Evolutionary conservation across 2,797 vertebrate species (phyloP).

Genomic region (Buceros bicornis): DNA sequence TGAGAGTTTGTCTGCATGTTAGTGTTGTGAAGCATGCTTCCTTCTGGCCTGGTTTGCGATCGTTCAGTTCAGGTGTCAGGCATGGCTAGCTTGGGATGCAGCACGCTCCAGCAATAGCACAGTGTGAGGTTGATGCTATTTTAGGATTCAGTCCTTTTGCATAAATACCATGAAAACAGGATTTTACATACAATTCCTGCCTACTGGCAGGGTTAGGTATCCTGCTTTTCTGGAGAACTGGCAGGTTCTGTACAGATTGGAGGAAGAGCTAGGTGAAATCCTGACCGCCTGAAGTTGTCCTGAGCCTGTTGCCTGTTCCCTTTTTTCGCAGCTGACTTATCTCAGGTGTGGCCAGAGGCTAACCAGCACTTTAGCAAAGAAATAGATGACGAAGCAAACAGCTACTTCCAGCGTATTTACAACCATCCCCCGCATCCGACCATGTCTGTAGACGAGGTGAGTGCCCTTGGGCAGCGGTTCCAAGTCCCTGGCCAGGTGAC

Average conservation of each 20-base stretch:
- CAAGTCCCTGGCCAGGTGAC: no score
- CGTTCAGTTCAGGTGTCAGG: not conserved
- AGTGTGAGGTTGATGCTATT: not conserved
- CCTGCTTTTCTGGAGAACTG: not conserved
- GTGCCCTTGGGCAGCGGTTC: conserved; percentile 20
- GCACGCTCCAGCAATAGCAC: not conserved
- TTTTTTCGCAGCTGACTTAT: conserved; percentile 91
- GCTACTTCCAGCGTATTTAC: conserved; percentile 99
- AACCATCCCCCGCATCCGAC: conserved; percentile 99
- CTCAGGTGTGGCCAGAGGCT: conserved; percentile 99
- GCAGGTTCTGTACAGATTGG: not conserved
- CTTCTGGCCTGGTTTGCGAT: not conserved
- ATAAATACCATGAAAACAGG: not conserved
- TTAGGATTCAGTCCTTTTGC: not conserved
- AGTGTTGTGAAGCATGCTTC: conserved; percentile 75
- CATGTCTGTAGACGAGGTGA: conserved; percentile 99
- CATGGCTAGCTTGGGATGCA: not conserved
- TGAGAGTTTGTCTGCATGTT: conserved; percentile 80
- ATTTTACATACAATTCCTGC: not conserved
- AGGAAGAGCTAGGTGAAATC: not conserved
- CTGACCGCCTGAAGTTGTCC: not conserved
- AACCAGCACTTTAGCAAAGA: conserved; percentile 99
- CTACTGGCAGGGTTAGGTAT: not conserved
- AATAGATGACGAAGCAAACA: conserved; percentile 99
- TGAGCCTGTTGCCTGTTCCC: not conserved